Evolutionary conservation across 2,888 invertebrate species (phyloP).

Genomic region (Rhamnusium bicolor): DNA sequence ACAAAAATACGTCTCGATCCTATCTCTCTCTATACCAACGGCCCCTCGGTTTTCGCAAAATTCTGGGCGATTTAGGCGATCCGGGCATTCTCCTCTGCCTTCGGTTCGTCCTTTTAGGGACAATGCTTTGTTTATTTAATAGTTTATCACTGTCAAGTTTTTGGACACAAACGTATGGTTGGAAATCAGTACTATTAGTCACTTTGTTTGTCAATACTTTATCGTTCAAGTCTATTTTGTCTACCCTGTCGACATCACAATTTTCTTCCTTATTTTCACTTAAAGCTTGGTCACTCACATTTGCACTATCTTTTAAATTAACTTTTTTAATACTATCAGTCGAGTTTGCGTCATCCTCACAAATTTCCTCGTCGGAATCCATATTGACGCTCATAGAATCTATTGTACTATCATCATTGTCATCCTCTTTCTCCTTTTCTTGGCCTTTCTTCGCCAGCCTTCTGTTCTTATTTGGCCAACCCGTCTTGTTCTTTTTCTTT

Average conservation of each 20-base stretch:
- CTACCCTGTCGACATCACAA: conserved; percentile 42
- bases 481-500: conserved; percentile 84
- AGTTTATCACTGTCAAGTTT: conserved; percentile 73
- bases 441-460: conserved; percentile 64
- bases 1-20: conserved; percentile 19
- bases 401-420: conserved; percentile 58
- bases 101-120: conserved; percentile 53
- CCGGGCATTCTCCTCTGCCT: conserved; percentile 59
- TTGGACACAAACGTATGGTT: conserved; percentile 80
- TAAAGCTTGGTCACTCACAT: conserved; percentile 31
- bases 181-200: conserved; percentile 71
- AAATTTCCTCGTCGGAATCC: conserved; percentile 55
- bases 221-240: conserved; percentile 49
- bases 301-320: conserved; percentile 14
- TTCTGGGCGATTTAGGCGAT: conserved; percentile 68
- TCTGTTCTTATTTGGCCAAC: conserved; percentile 82
- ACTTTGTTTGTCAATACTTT: conserved; percentile 60
- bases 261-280: conserved; percentile 21
- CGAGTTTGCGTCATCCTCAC: conserved; percentile 51
- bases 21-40: conserved; percentile 71
- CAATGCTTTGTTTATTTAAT: conserved; percentile 36
- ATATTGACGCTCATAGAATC: conserved; percentile 59
- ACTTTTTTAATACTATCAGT: conserved; percentile 56
- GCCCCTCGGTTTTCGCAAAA: conserved; percentile 67
- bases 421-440: conserved; percentile 60